Base-by-base conservation (phyloP, 2,888 invertebrate genomes). In the Tanytarsus gracilentus region DNA sequence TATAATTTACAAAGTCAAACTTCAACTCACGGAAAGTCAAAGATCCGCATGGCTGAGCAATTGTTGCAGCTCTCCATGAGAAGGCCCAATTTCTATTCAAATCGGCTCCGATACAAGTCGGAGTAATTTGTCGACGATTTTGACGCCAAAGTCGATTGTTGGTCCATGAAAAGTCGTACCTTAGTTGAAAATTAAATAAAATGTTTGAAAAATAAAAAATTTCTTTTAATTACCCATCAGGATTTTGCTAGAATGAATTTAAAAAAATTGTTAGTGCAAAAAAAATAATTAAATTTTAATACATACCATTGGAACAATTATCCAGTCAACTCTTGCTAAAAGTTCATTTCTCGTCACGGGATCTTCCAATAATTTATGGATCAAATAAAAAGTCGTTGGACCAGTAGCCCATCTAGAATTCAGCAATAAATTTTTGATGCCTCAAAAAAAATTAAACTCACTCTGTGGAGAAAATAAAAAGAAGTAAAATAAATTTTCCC, bases 321-420 rank as follows among this genome's bases (percentile, higher is more conserved):
- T 78, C 81, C 84, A 85, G 67, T 86, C 83, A 52, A 80, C 76
- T 27, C 75, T 69, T 16, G 78, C 70, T 14, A 83, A 69, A 4
- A 86, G 68, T 52, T 77, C 71, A 1, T 66, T 65, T 62, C 76
- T 76, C 3, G 53, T 64, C 3, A 64, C 65, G 27, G 70, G 72
- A 64, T 79, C 75, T 62, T 78, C 78, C 1, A 80, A 77, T 63
- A 84, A 69, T 62, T 82, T 74, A 60, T 78, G 71, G 50, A 84
- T 77, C 40, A 79, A 70, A 68, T 81, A 83, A 4, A 83, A 69
- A 0, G 79, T 75, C 1, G 77, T 78, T 0, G 80, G 78, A 0
- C 81, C 79, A 0, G 83, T 79, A 55, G 83, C 81, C 84, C 84
- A 84, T 49, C n/a, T n/a, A n/a, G n/a, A n/a, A n/a, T n/a, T n/a